phyloP scores from a whole-genome alignment of 1,140 invertebrate species.

The Bursaphelenchus mucronatus region DNA sequence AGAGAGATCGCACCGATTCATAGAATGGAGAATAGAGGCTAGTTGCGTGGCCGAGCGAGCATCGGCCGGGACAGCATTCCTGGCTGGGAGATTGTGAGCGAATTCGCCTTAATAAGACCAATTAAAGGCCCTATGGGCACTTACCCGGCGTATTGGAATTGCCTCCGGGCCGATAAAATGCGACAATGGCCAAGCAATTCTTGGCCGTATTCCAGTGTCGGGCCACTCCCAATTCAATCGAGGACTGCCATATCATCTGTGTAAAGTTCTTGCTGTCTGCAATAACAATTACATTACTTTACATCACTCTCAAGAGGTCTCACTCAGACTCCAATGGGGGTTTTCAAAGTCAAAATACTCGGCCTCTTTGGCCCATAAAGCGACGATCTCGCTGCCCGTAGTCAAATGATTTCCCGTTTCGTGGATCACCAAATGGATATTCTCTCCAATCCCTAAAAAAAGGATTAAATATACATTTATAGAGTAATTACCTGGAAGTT shows the following conservation, averaged over 20 bases:
- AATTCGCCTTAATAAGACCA: constrained; percentile 54
- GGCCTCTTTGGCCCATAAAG: constrained; percentile 55
- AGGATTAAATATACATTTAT: neutral
- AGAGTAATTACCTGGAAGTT: constrained; percentile 45
- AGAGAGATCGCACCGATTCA: constrained; percentile 40
- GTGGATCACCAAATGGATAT: constrained; percentile 46
- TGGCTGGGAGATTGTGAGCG: constrained; percentile 50
- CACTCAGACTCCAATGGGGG: constrained; percentile 54
- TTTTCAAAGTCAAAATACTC: constrained; percentile 53
- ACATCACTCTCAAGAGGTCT: neutral
- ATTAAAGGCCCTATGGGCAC: constrained; percentile 20
- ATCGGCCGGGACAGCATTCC: constrained; percentile 31
- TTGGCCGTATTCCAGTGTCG: constrained; percentile 57
- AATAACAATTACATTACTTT: constrained; percentile 18
- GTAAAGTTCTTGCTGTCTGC: constrained; percentile 71
- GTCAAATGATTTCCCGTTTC: constrained; percentile 51
- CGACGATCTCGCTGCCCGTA: constrained; percentile 55
- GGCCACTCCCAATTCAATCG: constrained; percentile 75
- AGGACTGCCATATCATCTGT: constrained; percentile 79
- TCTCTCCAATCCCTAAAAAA: constrained; percentile 56
- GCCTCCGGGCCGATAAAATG: constrained; percentile 56
- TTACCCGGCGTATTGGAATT: constrained; percentile 57
- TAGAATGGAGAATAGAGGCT: constrained; percentile 27
- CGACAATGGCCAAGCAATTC: constrained; percentile 58
- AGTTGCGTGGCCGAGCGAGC: constrained; percentile 35